Evolutionary conservation across 2,797 vertebrate species (phyloP), one percentile per base, ranked within the genome.

Genomic region (Spea hammondii): DNA sequence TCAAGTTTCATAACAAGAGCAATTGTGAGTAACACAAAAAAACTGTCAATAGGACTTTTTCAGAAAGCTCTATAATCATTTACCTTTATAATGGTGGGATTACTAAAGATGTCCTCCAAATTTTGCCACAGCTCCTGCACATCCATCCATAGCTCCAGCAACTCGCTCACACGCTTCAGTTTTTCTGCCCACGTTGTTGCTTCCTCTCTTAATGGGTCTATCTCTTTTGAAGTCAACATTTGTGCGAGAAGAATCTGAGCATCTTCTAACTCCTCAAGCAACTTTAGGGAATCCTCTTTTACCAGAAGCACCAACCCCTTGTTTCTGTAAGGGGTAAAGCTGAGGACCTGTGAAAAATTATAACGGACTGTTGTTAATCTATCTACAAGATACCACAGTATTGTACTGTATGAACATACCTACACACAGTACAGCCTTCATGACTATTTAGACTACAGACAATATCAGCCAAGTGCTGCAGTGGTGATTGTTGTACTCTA

Each of bases 151-250:
- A 81, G 65, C 5, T 83, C 79, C 44, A 83, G 53, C 10, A 83
- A 75, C n/a, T 70, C 62, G 14, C 75, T 66, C 46, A 81, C 79
- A 51, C 69, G 71, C 54, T 83, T 83, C 17, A 81, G 64, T 12
- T 83, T 83, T n/a, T 78, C 82, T 50, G 82, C 71, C 82, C 82
- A 83, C 0, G 76, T 77, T 32, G 75, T 74, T 7, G 82, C 82
- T 70, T 83, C 82, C 12, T 83, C 82, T 78, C 72, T 80, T 14
- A 83, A 49, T 5, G 82, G 82, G n/a, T 78, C 79, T 49, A 83
- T 83, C 77, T 81, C 78, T 54, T 75, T 80, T 50, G 82, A 83
- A n/a, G 60, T 74, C 60, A 81, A 48, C 82, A 83, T 83, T n/a
- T 83, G 79, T 65, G 79, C 75, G 45, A 81, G 71, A 67, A 83